These are phyloP conservation scores for Hylaeus anthracinus DNA, from an alignment of 1,140 invertebrate species.

Conservation along the genomic window DNA sequence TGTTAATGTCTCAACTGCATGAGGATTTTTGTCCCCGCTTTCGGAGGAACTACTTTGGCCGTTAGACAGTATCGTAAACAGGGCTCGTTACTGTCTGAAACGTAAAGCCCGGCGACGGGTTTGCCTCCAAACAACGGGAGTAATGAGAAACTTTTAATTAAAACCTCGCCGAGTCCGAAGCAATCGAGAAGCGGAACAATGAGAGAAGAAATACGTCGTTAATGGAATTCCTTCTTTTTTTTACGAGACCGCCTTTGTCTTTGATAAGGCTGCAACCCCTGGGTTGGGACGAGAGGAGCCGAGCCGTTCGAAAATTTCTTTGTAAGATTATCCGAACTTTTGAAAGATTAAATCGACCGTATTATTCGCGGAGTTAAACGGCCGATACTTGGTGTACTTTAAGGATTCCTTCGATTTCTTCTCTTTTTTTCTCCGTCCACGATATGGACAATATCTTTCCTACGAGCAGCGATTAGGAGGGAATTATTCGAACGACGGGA, in stretches of 20 bases:
- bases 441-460: not conserved
- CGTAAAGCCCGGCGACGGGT: constrained; percentile 62
- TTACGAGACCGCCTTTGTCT: constrained; percentile 57
- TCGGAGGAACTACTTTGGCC: constrained; percentile 50
- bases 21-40: constrained; percentile 44
- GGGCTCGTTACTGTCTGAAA: constrained; percentile 65
- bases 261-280: constrained; percentile 21
- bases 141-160: constrained; percentile 77
- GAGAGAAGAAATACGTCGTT: constrained; percentile 69
- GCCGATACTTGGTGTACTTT: not conserved
- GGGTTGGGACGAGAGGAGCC: not conserved
- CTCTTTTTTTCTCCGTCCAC: no score
- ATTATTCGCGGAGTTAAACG: constrained; percentile 18
- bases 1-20: constrained; percentile 14
- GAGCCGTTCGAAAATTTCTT: constrained; percentile 51
- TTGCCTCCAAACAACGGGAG: constrained; percentile 68
- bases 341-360: not conserved
- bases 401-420: not conserved
- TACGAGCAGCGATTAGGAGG: not conserved
- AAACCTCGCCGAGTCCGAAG: constrained; percentile 65
- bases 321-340: constrained; percentile 22
- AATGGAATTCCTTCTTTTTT: constrained; percentile 63
- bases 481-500: not conserved
- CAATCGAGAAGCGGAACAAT: constrained; percentile 69
- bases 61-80: constrained; percentile 66